Evolutionary conservation across 2,113 vertebrate species (phyloP), one percentile per base, ranked within the genome.

Genomic region (Gavia stellata): DNA sequence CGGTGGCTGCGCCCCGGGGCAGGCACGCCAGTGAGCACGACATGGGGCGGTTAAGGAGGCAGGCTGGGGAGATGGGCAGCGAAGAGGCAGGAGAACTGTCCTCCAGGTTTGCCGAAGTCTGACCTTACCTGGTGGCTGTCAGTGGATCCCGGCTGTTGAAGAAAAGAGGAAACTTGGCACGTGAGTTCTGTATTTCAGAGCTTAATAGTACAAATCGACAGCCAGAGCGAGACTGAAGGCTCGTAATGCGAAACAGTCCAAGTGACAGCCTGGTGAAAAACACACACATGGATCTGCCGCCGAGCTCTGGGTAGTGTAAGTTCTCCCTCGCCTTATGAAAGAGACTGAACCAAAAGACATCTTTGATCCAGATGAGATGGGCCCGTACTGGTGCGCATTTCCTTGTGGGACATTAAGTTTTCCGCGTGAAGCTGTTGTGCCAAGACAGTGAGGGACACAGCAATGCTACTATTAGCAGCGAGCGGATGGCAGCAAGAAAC

Each of bases 301-400:
- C 0, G 31, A 77, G 85, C 80, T 97, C 96, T 97, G 97, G 95
- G 96, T 92, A 97, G 81, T 88, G 81, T 93, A 81, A 89, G 92
- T 89, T 95, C 95, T 97, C 74, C 90, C 61, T 86, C 3, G 81
- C 94, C 83, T 95, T 92, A 92, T 71, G 93, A 95, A 97, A 90
- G 73, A 80, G 72, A 29, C 49, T 61, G 85, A 96, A 90, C 38
- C 66, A 62, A 83, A 63, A 92, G 91, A 96, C 96, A 97, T 96
- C 95, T 97, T 97, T 95, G 93, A 86, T 92, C 94, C 97, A 97
- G 95, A 97, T 94, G 95, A 97, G 88, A 59, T 79, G 84, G 78
- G 87, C 63, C 87, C 0, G 1, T 44, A 1, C 83, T 87, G 75
- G 66, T 93, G 88, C 0, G 6, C 1, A 0, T 92, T 95, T 97